Conservation (phyloP, 2,888 invertebrate genomes). For the Agrotis clavis region DNA sequence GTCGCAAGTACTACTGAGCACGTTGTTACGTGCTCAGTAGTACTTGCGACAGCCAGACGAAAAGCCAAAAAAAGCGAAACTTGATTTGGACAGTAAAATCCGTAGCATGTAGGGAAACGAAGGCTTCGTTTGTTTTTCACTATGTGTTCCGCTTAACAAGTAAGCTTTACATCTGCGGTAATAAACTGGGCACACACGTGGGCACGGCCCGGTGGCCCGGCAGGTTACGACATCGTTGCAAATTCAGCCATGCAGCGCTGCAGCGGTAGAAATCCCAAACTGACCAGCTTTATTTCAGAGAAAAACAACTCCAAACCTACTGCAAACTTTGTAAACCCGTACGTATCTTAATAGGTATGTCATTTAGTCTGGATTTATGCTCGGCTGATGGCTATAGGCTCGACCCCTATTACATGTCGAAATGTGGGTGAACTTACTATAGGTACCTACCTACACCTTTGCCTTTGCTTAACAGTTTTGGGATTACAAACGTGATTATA, state of each 20-base stretch:
- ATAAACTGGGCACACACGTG: slow-evolving; percentile 69
- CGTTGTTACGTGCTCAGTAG: neutral
- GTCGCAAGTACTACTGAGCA: no score
- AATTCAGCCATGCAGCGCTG: slow-evolving; percentile 69
- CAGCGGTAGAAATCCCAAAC: slow-evolving; percentile 56
- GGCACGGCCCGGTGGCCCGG: slow-evolving; percentile 46
- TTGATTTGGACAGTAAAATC: slow-evolving; percentile 36
- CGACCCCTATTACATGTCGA: neutral
- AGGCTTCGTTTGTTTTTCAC: slow-evolving; percentile 57
- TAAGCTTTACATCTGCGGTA: slow-evolving; percentile 71
- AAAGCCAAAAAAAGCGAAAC: slow-evolving; percentile 30
- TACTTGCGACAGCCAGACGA: neutral
- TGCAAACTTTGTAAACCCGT: slow-evolving; percentile 12
- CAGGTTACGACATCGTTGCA: slow-evolving; percentile 73
- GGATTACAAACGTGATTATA: neutral
- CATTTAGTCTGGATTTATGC: neutral
- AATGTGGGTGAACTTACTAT: neutral
- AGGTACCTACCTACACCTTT: neutral
- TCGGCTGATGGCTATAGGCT: neutral
- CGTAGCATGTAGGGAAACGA: slow-evolving; percentile 44
- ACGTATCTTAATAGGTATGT: neutral
- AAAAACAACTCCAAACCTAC: slow-evolving; percentile 24
- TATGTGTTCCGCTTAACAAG: slow-evolving; percentile 66
- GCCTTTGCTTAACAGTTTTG: neutral
- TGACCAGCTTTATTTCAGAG: slow-evolving; percentile 44